phyloP scores from a whole-genome alignment of 2,113 vertebrate genomes.

The Oncorhynchus tshawytscha region DNA sequence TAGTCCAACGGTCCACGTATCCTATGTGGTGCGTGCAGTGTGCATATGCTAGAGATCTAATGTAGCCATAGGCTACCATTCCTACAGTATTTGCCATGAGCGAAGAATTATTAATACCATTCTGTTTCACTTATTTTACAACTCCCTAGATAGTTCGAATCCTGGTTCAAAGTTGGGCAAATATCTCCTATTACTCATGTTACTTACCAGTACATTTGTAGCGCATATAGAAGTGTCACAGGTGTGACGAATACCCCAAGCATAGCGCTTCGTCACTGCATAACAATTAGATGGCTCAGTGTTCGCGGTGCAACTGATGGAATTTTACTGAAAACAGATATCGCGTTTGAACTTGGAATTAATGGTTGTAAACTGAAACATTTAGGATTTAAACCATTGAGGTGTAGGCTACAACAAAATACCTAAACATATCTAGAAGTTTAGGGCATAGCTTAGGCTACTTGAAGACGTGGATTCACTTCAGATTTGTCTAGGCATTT shows the following conservation, averaged over 20 bases:
- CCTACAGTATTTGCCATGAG: slow-evolving; percentile 55
- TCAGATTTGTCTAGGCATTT: slow-evolving; percentile 40
- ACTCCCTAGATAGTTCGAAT: slow-evolving; percentile 59
- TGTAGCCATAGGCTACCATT: slow-evolving; percentile 32
- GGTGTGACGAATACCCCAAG: slow-evolving; percentile 25
- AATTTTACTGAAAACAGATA: slow-evolving; percentile 79
- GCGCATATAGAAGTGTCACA: slow-evolving; percentile 60
- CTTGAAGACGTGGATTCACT: slow-evolving; percentile 63
- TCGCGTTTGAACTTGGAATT: slow-evolving; percentile 69
- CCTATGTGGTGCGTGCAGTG: slow-evolving; percentile 5
- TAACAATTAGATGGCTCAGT: slow-evolving; percentile 78
- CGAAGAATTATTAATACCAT: slow-evolving; percentile 58
- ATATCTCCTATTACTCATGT: slow-evolving; percentile 80
- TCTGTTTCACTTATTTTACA: slow-evolving; percentile 63
- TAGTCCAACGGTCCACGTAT: slow-evolving; percentile 44
- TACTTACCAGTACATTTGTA: slow-evolving; percentile 76
- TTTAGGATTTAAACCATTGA: slow-evolving; percentile 35
- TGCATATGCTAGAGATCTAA: slow-evolving; percentile 11
- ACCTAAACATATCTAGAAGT: not conserved
- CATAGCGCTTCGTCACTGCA: slow-evolving; percentile 78
- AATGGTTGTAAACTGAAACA: slow-evolving; percentile 60
- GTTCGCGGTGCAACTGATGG: slow-evolving; percentile 76
- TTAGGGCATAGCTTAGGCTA: slow-evolving; percentile 20
- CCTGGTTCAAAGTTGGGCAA: slow-evolving; percentile 67
- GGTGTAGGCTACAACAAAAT: not conserved